A percentile compares a stretch with the other conserved stretches of the same genome.
Conservation (phyloP, 2,888 invertebrate species). For the Pandemis heparana region DNA sequence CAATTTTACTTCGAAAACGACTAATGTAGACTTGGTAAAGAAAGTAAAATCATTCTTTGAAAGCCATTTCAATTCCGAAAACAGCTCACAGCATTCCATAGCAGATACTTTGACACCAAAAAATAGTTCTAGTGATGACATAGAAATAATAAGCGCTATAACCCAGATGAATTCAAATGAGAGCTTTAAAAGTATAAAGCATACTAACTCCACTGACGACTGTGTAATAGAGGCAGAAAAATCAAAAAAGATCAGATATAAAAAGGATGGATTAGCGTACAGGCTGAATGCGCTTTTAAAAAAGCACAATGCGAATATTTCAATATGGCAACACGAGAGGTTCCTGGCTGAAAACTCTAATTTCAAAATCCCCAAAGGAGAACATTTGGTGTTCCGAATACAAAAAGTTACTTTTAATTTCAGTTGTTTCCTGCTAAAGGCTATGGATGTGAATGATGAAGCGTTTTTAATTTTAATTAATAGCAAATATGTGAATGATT, state of each 20-base stretch:
- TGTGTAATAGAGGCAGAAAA: constrained; percentile 48
- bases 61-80: constrained; percentile 68
- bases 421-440: constrained; percentile 67
- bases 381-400: constrained; percentile 62
- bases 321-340: constrained; percentile 84
- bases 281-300: constrained; percentile 73
- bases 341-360: constrained; percentile 77
- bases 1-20: not conserved
- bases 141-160: constrained; percentile 62
- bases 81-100: constrained; percentile 66
- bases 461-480: constrained; percentile 67
- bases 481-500: constrained; percentile 57
- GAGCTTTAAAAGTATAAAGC: constrained; percentile 46
- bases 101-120: constrained; percentile 65
- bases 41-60: constrained; percentile 70
- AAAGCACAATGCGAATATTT: constrained; percentile 75
- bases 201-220: constrained; percentile 42
- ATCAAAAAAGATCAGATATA: constrained; percentile 69
- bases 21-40: constrained; percentile 53
- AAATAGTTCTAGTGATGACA: constrained; percentile 61
- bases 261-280: constrained; percentile 78
- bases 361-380: constrained; percentile 71
- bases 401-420: constrained; percentile 63
- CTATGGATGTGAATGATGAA: constrained; percentile 57
- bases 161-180: constrained; percentile 52